A percentile compares a stretch with the other conserved stretches of the same genome.
Evolutionary conservation across 2,797 vertebrate genomes (phyloP).

Genomic region (Galaxias olidus): DNA sequence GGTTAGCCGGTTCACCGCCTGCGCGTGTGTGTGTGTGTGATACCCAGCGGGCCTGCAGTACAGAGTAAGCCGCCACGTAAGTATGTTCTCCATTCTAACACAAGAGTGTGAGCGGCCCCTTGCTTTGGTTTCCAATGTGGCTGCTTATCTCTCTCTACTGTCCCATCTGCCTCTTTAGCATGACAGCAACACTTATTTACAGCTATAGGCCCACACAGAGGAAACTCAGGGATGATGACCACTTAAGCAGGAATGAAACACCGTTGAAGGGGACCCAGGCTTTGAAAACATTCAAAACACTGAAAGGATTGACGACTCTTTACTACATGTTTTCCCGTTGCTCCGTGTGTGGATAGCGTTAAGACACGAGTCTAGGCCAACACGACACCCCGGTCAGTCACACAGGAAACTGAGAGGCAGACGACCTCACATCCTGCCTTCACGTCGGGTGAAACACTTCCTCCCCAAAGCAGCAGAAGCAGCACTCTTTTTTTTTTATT

Average conservation of each 20-base stretch:
- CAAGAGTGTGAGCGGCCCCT: background rate
- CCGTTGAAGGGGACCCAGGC: too few relatives aligned
- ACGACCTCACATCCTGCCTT: conserved; percentile 73
- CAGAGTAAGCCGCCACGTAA: background rate
- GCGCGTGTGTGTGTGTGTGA: background rate
- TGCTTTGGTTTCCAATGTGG: conserved; percentile 18
- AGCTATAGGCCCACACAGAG: conserved; percentile 19
- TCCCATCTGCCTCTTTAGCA: background rate
- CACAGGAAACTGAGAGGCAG: conserved; percentile 71
- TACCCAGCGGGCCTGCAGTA: background rate
- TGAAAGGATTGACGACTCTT: too few relatives aligned
- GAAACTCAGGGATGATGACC: background rate
- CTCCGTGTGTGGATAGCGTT: background rate
- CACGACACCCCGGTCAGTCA: conserved; percentile 60
- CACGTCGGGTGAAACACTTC: conserved; percentile 65
- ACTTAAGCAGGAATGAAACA: too few relatives aligned
- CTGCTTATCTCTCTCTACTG: conserved; percentile 3
- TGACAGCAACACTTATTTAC: conserved; percentile 11
- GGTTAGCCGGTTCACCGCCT: conserved; percentile 32
- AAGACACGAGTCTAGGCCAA: conserved; percentile 35
- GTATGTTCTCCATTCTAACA: conserved; percentile 10
- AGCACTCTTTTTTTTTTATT: conserved; percentile 42
- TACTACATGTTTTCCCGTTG: too few relatives aligned
- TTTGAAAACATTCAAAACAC: too few relatives aligned
- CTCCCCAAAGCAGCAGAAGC: conserved; percentile 46